A percentile compares a stretch with the other conserved stretches of the same genome.
Conservation (phyloP, 1,140 invertebrate genomes). For the Oreohelix idahoensis region DNA sequence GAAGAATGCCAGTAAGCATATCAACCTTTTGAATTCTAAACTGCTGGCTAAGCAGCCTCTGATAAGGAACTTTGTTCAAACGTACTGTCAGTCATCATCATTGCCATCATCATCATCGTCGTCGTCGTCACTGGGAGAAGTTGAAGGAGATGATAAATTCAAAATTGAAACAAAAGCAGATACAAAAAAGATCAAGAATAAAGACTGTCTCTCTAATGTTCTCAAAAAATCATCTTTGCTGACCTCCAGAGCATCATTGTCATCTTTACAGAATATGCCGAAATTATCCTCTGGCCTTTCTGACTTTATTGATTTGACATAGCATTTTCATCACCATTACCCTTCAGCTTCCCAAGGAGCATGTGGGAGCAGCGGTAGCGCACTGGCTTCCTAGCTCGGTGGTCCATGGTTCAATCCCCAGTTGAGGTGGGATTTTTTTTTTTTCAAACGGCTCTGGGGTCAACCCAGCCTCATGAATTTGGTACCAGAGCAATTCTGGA, state of each 20-base stretch:
- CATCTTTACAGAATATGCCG: neutral
- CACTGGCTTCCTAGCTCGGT: no score
- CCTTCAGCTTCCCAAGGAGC: no score
- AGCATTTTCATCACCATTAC: no score
- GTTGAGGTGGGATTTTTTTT: no score
- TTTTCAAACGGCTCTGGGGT: no score
- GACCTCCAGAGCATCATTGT: neutral
- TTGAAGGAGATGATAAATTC: neutral
- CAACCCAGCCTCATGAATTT: no score
- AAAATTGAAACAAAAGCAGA: neutral
- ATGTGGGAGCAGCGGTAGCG: no score
- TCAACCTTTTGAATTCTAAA: neutral
- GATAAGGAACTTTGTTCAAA: neutral
- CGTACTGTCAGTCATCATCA: neutral
- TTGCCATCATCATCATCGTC: neutral
- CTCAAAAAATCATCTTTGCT: neutral
- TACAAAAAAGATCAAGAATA: neutral
- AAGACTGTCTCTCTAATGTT: neutral
- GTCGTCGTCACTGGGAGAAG: neutral
- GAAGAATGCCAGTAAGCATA: neutral
- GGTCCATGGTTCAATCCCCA: no score
- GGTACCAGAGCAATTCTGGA: no score
- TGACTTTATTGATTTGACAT: neutral
- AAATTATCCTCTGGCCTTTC: neutral
- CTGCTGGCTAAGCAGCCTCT: slow-evolving; percentile 13